phyloP scores from a whole-genome alignment of 2,797 vertebrate species.

The Phrynocephalus vlangalii region DNA sequence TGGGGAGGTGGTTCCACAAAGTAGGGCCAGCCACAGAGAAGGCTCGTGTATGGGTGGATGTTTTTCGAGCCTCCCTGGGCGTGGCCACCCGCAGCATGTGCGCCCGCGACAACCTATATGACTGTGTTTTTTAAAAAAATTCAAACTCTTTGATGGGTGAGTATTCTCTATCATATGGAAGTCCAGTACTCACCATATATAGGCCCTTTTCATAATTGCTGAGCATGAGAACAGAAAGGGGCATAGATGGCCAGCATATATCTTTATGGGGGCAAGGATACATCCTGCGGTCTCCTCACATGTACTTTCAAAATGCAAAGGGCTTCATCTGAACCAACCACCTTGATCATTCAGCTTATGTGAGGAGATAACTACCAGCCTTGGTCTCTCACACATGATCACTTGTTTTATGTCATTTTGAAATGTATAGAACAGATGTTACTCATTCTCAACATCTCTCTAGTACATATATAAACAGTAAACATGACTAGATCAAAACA shows the following conservation, averaged over 20 bases:
- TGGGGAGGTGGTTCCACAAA: too few species aligned
- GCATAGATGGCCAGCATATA: neutral
- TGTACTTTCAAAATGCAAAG: neutral
- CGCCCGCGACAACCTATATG: too few species aligned
- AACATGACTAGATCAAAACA: neutral
- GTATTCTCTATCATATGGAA: too few species aligned
- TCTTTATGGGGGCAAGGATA: neutral
- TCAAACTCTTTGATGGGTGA: too few species aligned
- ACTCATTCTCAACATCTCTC: neutral
- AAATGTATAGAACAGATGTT: constrained; percentile 8
- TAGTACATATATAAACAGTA: neutral
- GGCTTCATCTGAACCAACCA: neutral
- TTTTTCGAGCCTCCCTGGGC: too few species aligned
- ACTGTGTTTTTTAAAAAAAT: neutral
- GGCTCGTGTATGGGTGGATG: too few species aligned
- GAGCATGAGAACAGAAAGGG: neutral
- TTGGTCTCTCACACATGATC: neutral
- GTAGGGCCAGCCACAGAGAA: too few species aligned
- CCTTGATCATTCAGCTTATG: neutral
- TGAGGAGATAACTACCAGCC: neutral
- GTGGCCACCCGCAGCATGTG: too few species aligned
- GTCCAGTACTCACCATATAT: neutral
- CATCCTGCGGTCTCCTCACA: neutral
- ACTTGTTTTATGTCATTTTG: neutral
- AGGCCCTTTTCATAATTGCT: neutral